phyloP scores from a whole-genome alignment of 1,140 invertebrate species.

The Diuraphis noxia region DNA sequence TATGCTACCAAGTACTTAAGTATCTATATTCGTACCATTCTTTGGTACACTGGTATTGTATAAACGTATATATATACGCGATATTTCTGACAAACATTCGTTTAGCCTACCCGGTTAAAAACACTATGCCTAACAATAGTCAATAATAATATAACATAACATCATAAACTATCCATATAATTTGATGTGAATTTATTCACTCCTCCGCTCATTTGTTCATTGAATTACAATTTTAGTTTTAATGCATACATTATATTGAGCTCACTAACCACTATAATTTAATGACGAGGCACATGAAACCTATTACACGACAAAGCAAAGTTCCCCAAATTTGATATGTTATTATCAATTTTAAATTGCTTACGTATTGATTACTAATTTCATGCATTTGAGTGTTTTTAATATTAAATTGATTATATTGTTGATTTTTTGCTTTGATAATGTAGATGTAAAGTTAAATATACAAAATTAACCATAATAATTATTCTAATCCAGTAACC shows the following conservation, averaged over 20 bases:
- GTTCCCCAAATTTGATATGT: neutral
- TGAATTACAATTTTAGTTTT: neutral
- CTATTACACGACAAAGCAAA: neutral
- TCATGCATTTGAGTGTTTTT: neutral
- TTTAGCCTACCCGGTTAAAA: neutral
- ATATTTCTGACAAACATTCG: neutral
- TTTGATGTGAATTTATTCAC: neutral
- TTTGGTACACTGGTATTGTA: neutral
- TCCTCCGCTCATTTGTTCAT: neutral
- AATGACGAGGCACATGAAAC: neutral
- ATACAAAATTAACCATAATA: neutral
- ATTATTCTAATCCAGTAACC: too few relatives aligned
- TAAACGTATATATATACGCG: neutral
- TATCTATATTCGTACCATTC: neutral
- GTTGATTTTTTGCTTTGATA: neutral
- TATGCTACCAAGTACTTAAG: neutral
- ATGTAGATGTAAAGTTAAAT: neutral
- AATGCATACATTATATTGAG: neutral
- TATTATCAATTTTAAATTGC: neutral
- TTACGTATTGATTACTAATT: neutral
- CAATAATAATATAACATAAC: neutral
- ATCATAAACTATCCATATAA: neutral
- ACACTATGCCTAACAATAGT: neutral
- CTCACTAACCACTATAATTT: neutral
- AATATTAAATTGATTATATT: neutral